Percentiles rank a stretch among this genome's conserved stretches.
phyloP scores from a whole-genome alignment of 2,797 vertebrate species.

The Austrolebias charrua region DNA sequence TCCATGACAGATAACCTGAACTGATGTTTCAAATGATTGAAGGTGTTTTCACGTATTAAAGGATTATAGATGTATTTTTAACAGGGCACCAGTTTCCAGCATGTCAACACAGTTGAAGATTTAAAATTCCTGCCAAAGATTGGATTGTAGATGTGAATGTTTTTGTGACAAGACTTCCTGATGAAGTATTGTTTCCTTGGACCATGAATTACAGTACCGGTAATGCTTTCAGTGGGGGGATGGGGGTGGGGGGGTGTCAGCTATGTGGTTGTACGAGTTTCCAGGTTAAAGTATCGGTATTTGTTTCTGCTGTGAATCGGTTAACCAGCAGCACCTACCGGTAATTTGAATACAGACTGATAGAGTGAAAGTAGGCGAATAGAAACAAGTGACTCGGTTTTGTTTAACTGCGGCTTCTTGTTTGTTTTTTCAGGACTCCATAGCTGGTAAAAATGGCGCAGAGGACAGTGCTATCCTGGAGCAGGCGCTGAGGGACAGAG shows the following conservation, averaged over 20 bases:
- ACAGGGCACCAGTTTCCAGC: not conserved
- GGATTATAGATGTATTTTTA: not conserved
- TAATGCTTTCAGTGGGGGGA: constrained; percentile 1
- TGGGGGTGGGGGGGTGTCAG: constrained; percentile 1
- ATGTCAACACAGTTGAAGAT: no score
- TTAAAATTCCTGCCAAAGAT: constrained; percentile 1
- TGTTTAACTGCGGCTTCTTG: not conserved
- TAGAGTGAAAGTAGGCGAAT: no score
- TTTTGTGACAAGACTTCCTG: not conserved
- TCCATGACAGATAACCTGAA: no score
- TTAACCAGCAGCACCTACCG: not conserved
- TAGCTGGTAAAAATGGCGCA: constrained; percentile 24
- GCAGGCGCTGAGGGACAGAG: constrained; percentile 82
- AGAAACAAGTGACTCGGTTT: not conserved
- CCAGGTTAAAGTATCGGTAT: constrained; percentile 5
- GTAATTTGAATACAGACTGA: no score
- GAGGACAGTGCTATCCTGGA: constrained; percentile 72
- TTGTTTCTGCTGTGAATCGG: constrained; percentile 3
- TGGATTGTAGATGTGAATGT: not conserved
- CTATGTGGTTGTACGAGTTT: constrained; percentile 50
- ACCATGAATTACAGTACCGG: not conserved
- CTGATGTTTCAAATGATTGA: not conserved
- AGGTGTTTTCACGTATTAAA: not conserved
- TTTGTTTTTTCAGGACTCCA: constrained; percentile 16
- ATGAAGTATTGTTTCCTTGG: constrained; percentile 6